Percentiles rank a stretch among this genome's conserved stretches.
Evolutionary conservation across 2,797 vertebrate genomes (phyloP).

Genomic region (Enteromius radiatus): DNA sequence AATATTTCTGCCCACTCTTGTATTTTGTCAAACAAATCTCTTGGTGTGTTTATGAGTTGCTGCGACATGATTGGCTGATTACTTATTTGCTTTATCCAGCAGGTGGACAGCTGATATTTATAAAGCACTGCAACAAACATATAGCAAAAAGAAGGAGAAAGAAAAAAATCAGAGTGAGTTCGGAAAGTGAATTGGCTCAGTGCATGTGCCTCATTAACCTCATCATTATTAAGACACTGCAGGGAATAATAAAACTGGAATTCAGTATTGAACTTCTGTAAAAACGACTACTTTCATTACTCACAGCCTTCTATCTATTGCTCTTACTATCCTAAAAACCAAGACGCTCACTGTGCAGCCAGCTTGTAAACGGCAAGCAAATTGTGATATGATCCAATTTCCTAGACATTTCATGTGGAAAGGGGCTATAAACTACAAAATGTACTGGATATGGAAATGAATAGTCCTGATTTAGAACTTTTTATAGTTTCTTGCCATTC

Average conservation of each 20-base stretch:
- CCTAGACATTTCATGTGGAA: slow-evolving; percentile 33
- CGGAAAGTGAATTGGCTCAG: slow-evolving; percentile 65
- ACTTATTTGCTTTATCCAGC: not conserved
- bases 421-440: slow-evolving; percentile 12
- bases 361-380: slow-evolving; percentile 53
- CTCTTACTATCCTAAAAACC: slow-evolving; percentile 50
- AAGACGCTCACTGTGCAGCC: slow-evolving; percentile 43
- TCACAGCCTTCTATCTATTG: slow-evolving; percentile 49
- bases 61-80: not conserved
- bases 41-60: not conserved
- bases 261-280: slow-evolving; percentile 66
- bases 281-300: slow-evolving; percentile 53
- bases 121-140: not conserved
- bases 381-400: slow-evolving; percentile 41
- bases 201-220: slow-evolving; percentile 72
- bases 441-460: slow-evolving; percentile 25
- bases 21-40: not conserved
- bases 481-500: slow-evolving; percentile 26
- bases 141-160: slow-evolving; percentile 9
- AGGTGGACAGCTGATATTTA: not conserved
- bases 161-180: slow-evolving; percentile 40
- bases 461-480: slow-evolving; percentile 6
- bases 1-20: not conserved
- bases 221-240: slow-evolving; percentile 56
- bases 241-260: slow-evolving; percentile 66